Evolutionary conservation across 2,797 vertebrate genomes (phyloP).

Genomic region (Poecile montanus): DNA sequence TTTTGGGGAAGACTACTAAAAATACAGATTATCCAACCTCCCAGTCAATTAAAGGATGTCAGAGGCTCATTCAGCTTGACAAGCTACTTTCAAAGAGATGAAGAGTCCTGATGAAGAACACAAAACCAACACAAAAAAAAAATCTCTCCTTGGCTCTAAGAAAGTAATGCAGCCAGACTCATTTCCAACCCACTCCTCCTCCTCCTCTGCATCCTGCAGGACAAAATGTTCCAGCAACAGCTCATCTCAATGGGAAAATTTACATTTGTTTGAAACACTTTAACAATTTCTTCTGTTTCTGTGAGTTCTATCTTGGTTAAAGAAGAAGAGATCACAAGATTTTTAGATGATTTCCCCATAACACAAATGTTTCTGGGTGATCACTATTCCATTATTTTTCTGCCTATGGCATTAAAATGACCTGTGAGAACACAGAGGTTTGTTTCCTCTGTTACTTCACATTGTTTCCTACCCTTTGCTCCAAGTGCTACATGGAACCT

Average conservation of each 20-base stretch:
- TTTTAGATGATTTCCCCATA: neutral
- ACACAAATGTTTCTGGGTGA: neutral
- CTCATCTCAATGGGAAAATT: constrained; percentile 43
- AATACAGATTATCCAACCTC: constrained; percentile 8
- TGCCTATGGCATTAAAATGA: neutral
- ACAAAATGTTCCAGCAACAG: constrained; percentile 67
- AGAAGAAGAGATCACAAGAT: constrained; percentile 25
- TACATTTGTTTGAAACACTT: constrained; percentile 54
- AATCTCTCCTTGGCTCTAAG: constrained; percentile 32
- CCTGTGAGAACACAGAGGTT: neutral
- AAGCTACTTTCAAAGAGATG: constrained; percentile 44
- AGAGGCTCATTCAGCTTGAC: constrained; percentile 54
- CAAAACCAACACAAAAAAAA: constrained; percentile 28
- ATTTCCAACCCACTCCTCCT: constrained; percentile 63
- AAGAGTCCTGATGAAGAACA: constrained; percentile 53
- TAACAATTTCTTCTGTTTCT: constrained; percentile 43
- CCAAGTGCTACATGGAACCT: neutral
- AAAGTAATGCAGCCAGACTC: constrained; percentile 56
- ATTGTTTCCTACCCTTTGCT: neutral
- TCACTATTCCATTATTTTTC: neutral
- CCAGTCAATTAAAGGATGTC: constrained; percentile 34
- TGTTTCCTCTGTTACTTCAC: neutral
- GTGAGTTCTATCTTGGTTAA: constrained; percentile 30
- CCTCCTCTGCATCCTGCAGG: constrained; percentile 60
- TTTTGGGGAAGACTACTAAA: constrained; percentile 48